Evolutionary conservation across 2,888 invertebrate genomes (phyloP).

Genomic region (Lumbricus terrestris): DNA sequence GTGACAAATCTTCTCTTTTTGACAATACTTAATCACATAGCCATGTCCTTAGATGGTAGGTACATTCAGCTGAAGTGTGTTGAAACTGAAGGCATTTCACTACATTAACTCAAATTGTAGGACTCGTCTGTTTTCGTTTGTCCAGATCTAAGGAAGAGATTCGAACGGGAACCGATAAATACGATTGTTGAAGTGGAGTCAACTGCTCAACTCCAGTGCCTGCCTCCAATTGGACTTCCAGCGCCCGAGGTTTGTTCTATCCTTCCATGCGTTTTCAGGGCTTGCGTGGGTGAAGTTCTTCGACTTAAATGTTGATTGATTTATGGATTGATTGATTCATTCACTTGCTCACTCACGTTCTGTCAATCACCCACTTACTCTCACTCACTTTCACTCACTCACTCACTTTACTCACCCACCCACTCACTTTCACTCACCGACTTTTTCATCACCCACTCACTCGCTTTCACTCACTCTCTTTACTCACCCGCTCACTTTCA

Average conservation of each 20-base stretch:
- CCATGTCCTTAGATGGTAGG: background rate
- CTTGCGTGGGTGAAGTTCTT: background rate
- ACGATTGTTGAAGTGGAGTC: slow-evolving; percentile 74
- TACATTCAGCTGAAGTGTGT: background rate
- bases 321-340: background rate
- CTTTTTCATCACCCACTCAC: too few relatives aligned
- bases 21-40: background rate
- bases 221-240: slow-evolving; percentile 83
- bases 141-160: slow-evolving; percentile 84
- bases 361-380: too few relatives aligned
- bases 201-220: slow-evolving; percentile 80
- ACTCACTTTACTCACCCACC: too few relatives aligned
- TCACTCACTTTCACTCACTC: too few relatives aligned
- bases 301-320: background rate
- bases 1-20: background rate
- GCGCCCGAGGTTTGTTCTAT: slow-evolving; percentile 72
- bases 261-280: background rate
- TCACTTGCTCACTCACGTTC: too few relatives aligned
- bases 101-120: background rate
- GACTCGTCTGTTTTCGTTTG: slow-evolving; percentile 35
- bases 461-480: too few relatives aligned
- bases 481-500: too few relatives aligned
- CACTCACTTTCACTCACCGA: too few relatives aligned
- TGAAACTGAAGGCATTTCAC: background rate
- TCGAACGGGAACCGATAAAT: slow-evolving; percentile 80